phyloP scores from a whole-genome alignment of 1,140 invertebrate species.

The Pantala flavescens region DNA sequence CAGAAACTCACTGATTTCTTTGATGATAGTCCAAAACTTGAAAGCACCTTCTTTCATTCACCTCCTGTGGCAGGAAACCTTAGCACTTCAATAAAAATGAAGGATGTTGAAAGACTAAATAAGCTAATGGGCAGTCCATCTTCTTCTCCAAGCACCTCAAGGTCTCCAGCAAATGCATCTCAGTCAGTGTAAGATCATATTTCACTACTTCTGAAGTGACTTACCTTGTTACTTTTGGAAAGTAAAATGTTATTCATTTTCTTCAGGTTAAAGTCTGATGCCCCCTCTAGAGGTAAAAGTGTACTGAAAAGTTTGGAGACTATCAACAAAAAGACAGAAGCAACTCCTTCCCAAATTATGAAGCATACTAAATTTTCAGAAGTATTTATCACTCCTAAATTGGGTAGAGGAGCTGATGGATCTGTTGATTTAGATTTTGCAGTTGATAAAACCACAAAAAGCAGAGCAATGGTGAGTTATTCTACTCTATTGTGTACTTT shows the following conservation, averaged over 20 bases:
- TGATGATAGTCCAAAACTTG: constrained; percentile 34
- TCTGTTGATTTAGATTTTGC: background rate
- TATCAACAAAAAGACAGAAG: background rate
- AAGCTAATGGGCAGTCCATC: constrained; percentile 13
- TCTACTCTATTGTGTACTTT: no score
- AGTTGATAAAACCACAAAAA: background rate
- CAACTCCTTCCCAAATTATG: background rate
- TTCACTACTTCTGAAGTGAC: background rate
- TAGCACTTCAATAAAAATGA: background rate
- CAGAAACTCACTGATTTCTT: background rate
- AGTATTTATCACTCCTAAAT: background rate
- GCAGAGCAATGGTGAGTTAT: background rate
- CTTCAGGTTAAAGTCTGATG: background rate
- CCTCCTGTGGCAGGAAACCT: background rate
- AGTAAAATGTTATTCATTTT: background rate
- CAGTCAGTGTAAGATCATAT: background rate
- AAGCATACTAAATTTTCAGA: background rate
- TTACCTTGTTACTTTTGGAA: background rate
- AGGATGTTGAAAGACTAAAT: constrained; percentile 21
- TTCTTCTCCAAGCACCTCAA: background rate
- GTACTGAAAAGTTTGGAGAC: background rate
- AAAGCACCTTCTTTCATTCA: constrained; percentile 28
- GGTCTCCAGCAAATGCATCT: background rate
- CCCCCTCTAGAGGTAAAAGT: background rate
- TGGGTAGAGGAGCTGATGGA: background rate